A percentile compares a stretch with the other conserved stretches of the same genome.
Evolutionary conservation across 1,140 invertebrate species (phyloP).

Genomic region (Microvelia longipes): DNA sequence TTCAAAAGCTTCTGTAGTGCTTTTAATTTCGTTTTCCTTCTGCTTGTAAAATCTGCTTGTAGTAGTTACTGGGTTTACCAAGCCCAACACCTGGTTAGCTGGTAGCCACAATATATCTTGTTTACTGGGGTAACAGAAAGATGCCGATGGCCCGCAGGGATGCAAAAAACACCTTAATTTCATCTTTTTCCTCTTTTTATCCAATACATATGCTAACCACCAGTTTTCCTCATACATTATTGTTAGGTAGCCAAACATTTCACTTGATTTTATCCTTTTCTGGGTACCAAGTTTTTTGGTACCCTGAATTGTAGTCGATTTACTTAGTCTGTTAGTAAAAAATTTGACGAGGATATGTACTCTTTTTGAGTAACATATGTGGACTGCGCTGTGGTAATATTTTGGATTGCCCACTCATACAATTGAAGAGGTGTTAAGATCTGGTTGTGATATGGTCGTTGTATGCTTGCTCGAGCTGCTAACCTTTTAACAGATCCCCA

Average conservation of each 20-base stretch:
- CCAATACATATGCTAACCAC: not conserved
- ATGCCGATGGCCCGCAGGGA: not conserved
- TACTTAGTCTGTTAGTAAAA: not conserved
- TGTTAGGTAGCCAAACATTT: not conserved
- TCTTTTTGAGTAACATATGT: not conserved
- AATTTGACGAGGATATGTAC: not conserved
- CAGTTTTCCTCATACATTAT: not conserved
- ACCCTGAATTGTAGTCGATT: not conserved
- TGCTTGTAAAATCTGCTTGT: not conserved
- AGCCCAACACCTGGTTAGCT: not conserved
- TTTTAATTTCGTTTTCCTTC: too few species aligned
- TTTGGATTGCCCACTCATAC: not conserved
- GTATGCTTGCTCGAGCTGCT: slow-evolving; percentile 19
- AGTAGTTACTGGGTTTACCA: not conserved
- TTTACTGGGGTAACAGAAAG: not conserved
- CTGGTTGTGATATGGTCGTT: slow-evolving; percentile 14
- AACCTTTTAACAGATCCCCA: slow-evolving; percentile 22
- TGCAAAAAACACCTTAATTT: not conserved
- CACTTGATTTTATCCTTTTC: not conserved
- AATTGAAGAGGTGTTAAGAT: slow-evolving; percentile 12
- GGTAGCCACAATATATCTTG: not conserved
- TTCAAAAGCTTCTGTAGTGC: too few species aligned
- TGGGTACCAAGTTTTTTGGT: not conserved
- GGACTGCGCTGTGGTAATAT: not conserved
- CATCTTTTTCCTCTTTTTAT: not conserved